phyloP scores from a whole-genome alignment of 2,888 invertebrate genomes.

The Melitaea athalia region DNA sequence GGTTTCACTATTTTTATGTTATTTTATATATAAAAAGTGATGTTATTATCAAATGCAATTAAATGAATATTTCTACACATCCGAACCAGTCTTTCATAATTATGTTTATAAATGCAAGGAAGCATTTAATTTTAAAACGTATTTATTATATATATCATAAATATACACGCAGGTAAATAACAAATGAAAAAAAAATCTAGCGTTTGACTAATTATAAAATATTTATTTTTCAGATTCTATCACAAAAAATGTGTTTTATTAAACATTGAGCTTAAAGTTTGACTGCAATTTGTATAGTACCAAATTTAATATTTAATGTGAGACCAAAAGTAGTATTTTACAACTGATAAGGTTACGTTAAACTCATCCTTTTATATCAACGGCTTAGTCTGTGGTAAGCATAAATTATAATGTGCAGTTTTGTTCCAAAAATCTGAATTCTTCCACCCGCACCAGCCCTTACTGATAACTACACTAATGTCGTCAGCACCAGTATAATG shows the following conservation, averaged over 20 bases:
- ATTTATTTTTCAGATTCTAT: constrained; percentile 17
- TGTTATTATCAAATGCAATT: constrained; percentile 18
- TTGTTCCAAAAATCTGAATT: constrained; percentile 96
- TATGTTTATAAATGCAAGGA: constrained; percentile 15
- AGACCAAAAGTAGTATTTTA: not conserved
- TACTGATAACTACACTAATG: constrained; percentile 85
- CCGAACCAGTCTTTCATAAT: constrained; percentile 38
- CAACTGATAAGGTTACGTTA: constrained; percentile 8
- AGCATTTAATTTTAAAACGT: constrained; percentile 12
- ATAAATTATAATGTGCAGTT: constrained; percentile 97
- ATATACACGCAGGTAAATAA: not conserved
- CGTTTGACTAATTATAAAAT: constrained; percentile 25
- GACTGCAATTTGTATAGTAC: constrained; percentile 8
- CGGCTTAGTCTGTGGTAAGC: constrained; percentile 88
- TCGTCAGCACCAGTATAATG: constrained; percentile 97
- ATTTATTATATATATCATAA: not conserved
- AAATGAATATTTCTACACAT: constrained; percentile 31
- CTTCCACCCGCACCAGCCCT: constrained; percentile 99
- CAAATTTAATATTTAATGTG: constrained; percentile 22
- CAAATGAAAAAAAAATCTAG: constrained; percentile 25
- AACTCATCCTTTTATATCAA: constrained; percentile 52
- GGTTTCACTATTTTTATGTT: not conserved
- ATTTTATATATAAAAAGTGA: not conserved
- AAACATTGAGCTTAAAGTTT: constrained; percentile 21
- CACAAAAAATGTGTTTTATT: constrained; percentile 21